These are phyloP conservation scores for Erebia aethiops DNA, from an alignment of 2,888 invertebrate genomes.

Conservation along the genomic window DNA sequence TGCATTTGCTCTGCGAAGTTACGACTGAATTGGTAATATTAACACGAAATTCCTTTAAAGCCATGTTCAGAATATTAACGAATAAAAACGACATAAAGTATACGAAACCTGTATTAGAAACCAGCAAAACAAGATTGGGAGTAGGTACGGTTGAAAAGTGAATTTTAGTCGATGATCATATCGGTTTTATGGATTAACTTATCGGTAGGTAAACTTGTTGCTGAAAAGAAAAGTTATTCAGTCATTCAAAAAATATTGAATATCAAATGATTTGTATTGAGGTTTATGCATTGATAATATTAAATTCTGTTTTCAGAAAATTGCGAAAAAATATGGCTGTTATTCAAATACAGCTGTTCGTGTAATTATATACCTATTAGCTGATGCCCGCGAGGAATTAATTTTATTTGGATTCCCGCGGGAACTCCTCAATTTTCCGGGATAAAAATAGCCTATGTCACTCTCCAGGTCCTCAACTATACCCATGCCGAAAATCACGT, in stretches of 20 bases:
- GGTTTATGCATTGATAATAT: not conserved
- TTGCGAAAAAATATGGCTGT: too few species aligned
- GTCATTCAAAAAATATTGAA: not conserved
- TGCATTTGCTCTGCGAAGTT: conserved; percentile 1
- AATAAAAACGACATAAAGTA: conserved; percentile 21
- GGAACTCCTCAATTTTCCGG: too few species aligned
- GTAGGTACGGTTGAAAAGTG: conserved; percentile 28
- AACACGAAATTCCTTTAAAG: conserved; percentile 8
- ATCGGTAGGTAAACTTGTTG: not conserved
- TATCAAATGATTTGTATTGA: not conserved
- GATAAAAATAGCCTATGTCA: too few species aligned
- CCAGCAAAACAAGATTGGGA: conserved; percentile 39
- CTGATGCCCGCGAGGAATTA: too few species aligned
- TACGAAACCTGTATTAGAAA: conserved; percentile 31
- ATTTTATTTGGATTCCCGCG: too few species aligned
- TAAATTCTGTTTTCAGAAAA: too few species aligned
- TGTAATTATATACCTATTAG: too few species aligned
- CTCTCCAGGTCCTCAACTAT: too few species aligned
- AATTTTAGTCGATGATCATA: conserved; percentile 28
- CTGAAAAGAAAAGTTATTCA: not conserved
- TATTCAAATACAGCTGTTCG: too few species aligned
- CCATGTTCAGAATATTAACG: conserved; percentile 14
- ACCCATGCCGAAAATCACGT: too few species aligned
- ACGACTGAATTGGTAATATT: not conserved
- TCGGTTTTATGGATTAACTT: not conserved